phyloP scores from a whole-genome alignment of 2,888 invertebrate genomes.

The Smittia sp. region DNA sequence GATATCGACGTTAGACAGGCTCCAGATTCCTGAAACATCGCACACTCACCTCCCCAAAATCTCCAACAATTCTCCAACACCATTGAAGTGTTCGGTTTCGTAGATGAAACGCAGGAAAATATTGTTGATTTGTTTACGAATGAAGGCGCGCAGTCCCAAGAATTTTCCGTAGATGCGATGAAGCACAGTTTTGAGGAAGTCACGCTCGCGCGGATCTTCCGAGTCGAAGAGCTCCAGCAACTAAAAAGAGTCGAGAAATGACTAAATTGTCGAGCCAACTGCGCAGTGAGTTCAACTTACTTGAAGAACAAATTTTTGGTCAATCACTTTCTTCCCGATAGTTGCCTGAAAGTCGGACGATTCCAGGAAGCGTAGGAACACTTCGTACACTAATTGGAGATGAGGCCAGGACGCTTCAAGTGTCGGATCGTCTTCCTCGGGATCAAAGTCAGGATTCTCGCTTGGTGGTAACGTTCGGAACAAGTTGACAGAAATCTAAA shows the following conservation, averaged over 20 bases:
- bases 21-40: neutral
- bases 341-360: slow-evolving; percentile 90
- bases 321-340: slow-evolving; percentile 88
- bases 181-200: slow-evolving; percentile 95
- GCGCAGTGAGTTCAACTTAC: slow-evolving; percentile 54
- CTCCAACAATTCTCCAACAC: slow-evolving; percentile 93
- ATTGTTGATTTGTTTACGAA: slow-evolving; percentile 97
- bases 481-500: slow-evolving; percentile 78
- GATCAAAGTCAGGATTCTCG: slow-evolving; percentile 87
- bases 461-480: slow-evolving; percentile 86
- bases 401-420: slow-evolving; percentile 95
- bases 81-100: slow-evolving; percentile 98
- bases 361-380: slow-evolving; percentile 79
- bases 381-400: slow-evolving; percentile 76
- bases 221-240: slow-evolving; percentile 93
- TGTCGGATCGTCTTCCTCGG: slow-evolving; percentile 94
- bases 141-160: slow-evolving; percentile 90
- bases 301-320: slow-evolving; percentile 92
- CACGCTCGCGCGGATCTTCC: slow-evolving; percentile 93
- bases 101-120: slow-evolving; percentile 96
- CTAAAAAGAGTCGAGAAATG: neutral
- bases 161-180: slow-evolving; percentile 99
- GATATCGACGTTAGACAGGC: neutral
- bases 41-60: slow-evolving; percentile 78
- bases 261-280: neutral